phyloP scores from a whole-genome alignment of 2,888 invertebrate genomes.

The Malacosoma neustria region DNA sequence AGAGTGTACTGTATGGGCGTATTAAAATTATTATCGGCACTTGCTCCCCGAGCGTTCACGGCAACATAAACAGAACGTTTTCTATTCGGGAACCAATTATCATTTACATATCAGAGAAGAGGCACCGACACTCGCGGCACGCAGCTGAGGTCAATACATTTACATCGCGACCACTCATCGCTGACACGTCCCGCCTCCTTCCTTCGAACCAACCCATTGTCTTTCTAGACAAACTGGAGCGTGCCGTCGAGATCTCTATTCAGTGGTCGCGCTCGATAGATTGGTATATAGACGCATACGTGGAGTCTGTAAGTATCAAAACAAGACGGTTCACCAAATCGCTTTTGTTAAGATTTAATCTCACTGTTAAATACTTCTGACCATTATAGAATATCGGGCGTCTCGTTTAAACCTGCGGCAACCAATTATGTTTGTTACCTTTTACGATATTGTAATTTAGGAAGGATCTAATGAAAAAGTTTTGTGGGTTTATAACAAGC shows the following conservation, averaged over 20 bases:
- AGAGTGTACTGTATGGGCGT: conserved; percentile 39
- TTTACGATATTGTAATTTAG: conserved; percentile 44
- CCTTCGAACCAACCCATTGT: conserved; percentile 17
- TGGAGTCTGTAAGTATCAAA: conserved; percentile 63
- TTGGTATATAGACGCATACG: conserved; percentile 62
- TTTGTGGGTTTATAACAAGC: conserved; percentile 10
- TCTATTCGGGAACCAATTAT: conserved; percentile 71
- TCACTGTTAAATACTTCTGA: conserved; percentile 70
- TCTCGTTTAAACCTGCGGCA: conserved; percentile 57
- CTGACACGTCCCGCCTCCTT: conserved; percentile 32
- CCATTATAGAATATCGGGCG: conserved; percentile 64
- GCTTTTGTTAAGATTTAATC: conserved; percentile 74
- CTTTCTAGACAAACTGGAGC: conserved; percentile 19
- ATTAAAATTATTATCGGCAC: conserved; percentile 54
- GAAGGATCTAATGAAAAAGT: conserved; percentile 14
- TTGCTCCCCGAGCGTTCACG: conserved; percentile 45
- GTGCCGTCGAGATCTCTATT: conserved; percentile 29
- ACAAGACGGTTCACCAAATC: conserved; percentile 71
- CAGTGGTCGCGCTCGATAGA: conserved; percentile 38
- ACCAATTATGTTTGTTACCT: conserved; percentile 52
- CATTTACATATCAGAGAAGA: conserved; percentile 71
- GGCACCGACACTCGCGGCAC: conserved; percentile 63
- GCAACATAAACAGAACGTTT: conserved; percentile 64
- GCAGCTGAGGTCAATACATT: conserved; percentile 69
- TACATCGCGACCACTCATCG: conserved; percentile 43